phyloP scores from a whole-genome alignment of 2,888 invertebrate species.

The Drosophila conformis region DNA sequence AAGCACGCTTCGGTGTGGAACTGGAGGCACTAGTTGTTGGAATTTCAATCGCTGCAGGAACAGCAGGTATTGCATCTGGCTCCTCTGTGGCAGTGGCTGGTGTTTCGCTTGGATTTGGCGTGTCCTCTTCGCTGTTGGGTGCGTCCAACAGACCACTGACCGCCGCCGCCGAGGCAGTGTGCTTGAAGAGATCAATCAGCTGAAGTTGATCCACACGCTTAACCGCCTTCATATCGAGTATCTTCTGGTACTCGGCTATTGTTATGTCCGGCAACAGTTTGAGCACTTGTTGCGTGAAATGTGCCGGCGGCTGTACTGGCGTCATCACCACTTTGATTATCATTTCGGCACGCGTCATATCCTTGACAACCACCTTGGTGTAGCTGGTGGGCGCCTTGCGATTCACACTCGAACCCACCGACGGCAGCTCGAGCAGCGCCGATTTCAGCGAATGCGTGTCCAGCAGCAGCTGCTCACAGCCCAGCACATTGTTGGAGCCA shows the following conservation, averaged over 20 bases:
- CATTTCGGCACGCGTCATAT: conserved; percentile 99
- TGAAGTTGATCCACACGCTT: conserved; percentile 87
- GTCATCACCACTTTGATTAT: conserved; percentile 99
- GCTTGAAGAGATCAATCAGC: conserved; percentile 87
- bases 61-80: conserved; percentile 29
- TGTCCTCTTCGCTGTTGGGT: conserved; percentile 48
- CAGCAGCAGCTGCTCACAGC: conserved; percentile 96
- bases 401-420: conserved; percentile 94
- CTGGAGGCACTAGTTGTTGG: conserved; percentile 48
- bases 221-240: conserved; percentile 96
- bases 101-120: conserved; percentile 12
- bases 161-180: conserved; percentile 81
- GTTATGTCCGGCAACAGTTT: conserved; percentile 96
- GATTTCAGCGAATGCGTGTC: conserved; percentile 98
- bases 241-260: conserved; percentile 95
- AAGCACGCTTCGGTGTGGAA: conserved; percentile 82
- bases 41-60: conserved; percentile 29
- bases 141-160: conserved; percentile 64
- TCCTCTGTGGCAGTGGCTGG: conserved; percentile 20
- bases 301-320: conserved; percentile 90
- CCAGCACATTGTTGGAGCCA: conserved; percentile 87
- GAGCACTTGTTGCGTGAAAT: conserved; percentile 95
- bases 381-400: conserved; percentile 96
- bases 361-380: conserved; percentile 89
- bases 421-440: conserved; percentile 96